Evolutionary conservation across 2,888 invertebrate genomes (phyloP).

Genomic region (Agriopis marginaria): DNA sequence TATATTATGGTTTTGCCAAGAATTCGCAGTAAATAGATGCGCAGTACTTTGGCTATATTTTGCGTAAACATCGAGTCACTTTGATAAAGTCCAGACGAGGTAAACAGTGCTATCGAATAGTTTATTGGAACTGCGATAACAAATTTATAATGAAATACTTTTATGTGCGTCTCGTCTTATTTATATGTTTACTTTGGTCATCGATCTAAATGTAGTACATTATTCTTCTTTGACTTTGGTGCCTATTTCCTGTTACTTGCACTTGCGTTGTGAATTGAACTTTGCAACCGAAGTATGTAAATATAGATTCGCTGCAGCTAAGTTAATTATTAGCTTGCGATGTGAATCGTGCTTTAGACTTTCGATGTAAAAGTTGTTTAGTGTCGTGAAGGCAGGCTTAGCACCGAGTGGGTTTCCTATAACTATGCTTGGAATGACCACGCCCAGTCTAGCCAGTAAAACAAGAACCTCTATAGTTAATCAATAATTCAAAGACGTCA

Average conservation of each 20-base stretch:
- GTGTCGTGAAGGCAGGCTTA: neutral
- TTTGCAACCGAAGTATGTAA: too few species aligned
- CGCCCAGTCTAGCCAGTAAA: too few species aligned
- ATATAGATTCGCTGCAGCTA: neutral
- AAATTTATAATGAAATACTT: slow-evolving; percentile 31
- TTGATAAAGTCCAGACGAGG: slow-evolving; percentile 37
- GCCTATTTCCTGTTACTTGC: too few species aligned
- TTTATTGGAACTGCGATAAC: slow-evolving; percentile 52
- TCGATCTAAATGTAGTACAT: too few species aligned
- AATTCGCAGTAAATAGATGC: slow-evolving; percentile 18
- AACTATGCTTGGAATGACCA: too few species aligned
- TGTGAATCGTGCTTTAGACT: neutral
- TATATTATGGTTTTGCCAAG: slow-evolving; percentile 6
- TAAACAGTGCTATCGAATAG: slow-evolving; percentile 35
- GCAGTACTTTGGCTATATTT: slow-evolving; percentile 16
- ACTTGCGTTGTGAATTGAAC: too few species aligned
- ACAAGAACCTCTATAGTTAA: neutral
- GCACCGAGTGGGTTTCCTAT: too few species aligned
- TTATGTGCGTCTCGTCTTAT: too few species aligned
- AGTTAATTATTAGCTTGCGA: neutral
- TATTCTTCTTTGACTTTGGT: too few species aligned
- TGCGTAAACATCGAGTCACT: slow-evolving; percentile 34
- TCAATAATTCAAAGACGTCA: neutral
- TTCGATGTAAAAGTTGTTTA: slow-evolving; percentile 4
- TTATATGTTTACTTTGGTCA: too few species aligned